These are phyloP conservation scores for Omphaloscelis lunosa DNA, from an alignment of 2,888 invertebrate genomes.

Conservation along the genomic window DNA sequence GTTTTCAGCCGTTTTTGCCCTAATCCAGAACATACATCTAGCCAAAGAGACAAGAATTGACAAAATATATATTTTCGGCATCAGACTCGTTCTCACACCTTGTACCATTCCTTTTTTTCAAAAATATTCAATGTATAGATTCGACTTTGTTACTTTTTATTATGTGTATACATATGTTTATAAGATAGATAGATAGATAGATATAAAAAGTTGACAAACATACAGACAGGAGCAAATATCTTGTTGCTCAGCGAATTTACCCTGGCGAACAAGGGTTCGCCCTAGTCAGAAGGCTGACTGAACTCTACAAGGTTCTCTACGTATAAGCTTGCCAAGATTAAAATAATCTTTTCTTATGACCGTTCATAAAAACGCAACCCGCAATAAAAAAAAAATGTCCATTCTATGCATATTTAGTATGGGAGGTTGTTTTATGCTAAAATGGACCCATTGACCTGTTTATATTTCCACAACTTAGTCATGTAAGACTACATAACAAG, in stretches of 20 bases:
- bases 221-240: background rate
- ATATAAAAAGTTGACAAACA: background rate
- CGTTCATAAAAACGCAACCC: background rate
- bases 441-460: constrained; percentile 45
- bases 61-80: too few species aligned
- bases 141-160: background rate
- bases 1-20: too few species aligned
- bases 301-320: background rate
- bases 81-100: too few species aligned
- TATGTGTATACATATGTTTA: too few species aligned
- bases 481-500: constrained; percentile 31
- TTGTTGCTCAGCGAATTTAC: background rate
- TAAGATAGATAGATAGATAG: background rate
- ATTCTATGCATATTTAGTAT: constrained; percentile 10
- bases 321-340: constrained; percentile 9
- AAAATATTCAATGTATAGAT: background rate
- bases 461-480: constrained; percentile 41
- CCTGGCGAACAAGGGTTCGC: background rate
- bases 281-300: too few species aligned
- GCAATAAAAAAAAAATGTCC: background rate
- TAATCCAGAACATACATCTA: background rate
- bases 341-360: background rate
- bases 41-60: background rate
- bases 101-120: background rate
- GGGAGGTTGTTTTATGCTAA: constrained; percentile 26